Evolutionary conservation across 2,113 vertebrate species (phyloP).

Genomic region (Pao palembangensis): DNA sequence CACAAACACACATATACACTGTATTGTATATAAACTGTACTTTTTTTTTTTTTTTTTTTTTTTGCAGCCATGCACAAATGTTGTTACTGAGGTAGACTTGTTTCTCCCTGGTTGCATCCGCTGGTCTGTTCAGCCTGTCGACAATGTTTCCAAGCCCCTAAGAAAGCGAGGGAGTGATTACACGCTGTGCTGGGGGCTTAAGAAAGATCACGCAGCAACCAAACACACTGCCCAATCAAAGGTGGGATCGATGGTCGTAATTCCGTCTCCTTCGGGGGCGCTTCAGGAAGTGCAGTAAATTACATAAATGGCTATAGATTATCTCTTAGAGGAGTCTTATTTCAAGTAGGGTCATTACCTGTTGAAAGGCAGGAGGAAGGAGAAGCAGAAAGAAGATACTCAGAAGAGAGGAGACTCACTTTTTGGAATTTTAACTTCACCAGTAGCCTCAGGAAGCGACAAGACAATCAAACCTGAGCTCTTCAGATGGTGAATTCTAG

Average conservation of each 20-base stretch:
- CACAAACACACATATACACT: neutral
- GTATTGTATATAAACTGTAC: neutral
- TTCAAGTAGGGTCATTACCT: conserved; percentile 38
- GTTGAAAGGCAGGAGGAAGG: conserved; percentile 26
- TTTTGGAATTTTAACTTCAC: conserved; percentile 23
- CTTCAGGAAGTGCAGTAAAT: conserved; percentile 49
- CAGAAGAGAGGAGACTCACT: too few species aligned
- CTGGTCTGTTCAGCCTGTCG: conserved; percentile 22
- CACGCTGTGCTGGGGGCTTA: neutral
- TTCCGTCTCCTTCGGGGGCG: conserved; percentile 35
- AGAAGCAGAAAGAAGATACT: conserved; percentile 4
- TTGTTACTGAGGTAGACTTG: conserved; percentile 29
- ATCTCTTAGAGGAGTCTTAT: conserved; percentile 31
- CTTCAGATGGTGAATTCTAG: conserved; percentile 26
- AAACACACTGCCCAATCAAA: conserved; percentile 32
- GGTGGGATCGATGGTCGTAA: conserved; percentile 38
- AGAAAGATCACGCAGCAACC: conserved; percentile 25
- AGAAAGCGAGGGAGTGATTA: conserved; percentile 22
- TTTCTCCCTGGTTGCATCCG: conserved; percentile 31
- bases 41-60: too few species aligned
- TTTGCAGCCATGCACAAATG: conserved; percentile 2
- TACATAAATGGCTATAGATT: conserved; percentile 42
- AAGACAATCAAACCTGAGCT: conserved; percentile 33
- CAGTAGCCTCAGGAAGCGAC: conserved; percentile 30
- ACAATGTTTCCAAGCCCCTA: conserved; percentile 38